Base-by-base conservation (phyloP, 64 coral and sea anemone genomes). In the Exaiptasia diaphana region DNA sequence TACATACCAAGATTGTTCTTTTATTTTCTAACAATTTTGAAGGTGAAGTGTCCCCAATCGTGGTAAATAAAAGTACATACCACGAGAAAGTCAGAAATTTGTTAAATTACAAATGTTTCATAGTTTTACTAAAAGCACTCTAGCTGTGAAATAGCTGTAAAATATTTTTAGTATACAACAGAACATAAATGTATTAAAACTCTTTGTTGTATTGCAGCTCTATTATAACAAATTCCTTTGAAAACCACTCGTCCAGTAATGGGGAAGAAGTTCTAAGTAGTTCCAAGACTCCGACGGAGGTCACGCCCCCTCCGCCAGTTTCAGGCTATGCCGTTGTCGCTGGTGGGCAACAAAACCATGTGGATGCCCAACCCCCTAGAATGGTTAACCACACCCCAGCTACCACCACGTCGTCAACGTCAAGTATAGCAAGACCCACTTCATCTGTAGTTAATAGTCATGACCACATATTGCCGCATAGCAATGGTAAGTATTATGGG, bases 311-410 rank as follows among this genome's bases (percentile, higher is more conserved):
- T 45, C 91, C 91, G 0, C 91, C 91, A 20, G 91, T 95, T 21
- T 95, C 86, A 29, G 91, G 91, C 12, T 95, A 95, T 75, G 91
- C 91, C 21, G 91, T 95, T 30, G 91, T 71, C 33, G 91, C 67
- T 28, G 86, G 86, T 30, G 64, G 76, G 50, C 91, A 89, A 45
- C 91, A 95, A 29, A 95, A 95, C 57, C 91, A 95, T 74, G 65
- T 95, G 21, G 91, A 95, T 37, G 22, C 73, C 24, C 71, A 69
- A 67, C 50, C 87, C 5, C 67, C 91, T 13, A 64, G 86, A 67
- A 70, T 89, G 54, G 69, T 76, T 2, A 95, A 95, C 63, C 91
- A 95, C 67, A 55, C 82, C 17, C 55, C 77, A 0, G 64, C 73
- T 5, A 58, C 65, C 9, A n/a, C 68, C 27, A 53, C 71, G 42